Evolutionary conservation across 2,113 vertebrate genomes (phyloP).

Genomic region (Garra rufa): DNA sequence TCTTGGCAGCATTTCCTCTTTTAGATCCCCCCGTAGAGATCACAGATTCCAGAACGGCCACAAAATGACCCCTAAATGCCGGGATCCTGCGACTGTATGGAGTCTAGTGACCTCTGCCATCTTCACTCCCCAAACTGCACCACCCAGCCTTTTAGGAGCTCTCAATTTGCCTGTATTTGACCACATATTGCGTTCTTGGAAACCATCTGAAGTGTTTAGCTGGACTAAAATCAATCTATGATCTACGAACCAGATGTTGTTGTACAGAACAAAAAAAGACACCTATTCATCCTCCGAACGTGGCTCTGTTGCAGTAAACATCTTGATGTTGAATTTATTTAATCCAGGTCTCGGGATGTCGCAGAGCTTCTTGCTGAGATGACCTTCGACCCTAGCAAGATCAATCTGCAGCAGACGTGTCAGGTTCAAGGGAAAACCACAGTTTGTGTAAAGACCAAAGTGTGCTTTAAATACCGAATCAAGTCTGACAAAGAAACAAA

Average conservation of each 20-base stretch:
- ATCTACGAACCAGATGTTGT: slow-evolving; percentile 21
- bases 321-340: slow-evolving; percentile 22
- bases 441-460: slow-evolving; percentile 80
- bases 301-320: background rate
- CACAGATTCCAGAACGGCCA: slow-evolving; percentile 30
- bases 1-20: slow-evolving; percentile 4
- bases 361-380: slow-evolving; percentile 86
- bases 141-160: slow-evolving; percentile 24
- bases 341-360: slow-evolving; percentile 91
- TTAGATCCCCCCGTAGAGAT: slow-evolving; percentile 15
- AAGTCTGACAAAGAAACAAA: slow-evolving; percentile 78
- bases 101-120: slow-evolving; percentile 27
- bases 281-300: background rate
- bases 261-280: background rate
- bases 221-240: background rate
- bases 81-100: slow-evolving; percentile 9
- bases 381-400: slow-evolving; percentile 85
- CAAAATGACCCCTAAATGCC: slow-evolving; percentile 5
- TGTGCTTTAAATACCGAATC: slow-evolving; percentile 85
- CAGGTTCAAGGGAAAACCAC: slow-evolving; percentile 74
- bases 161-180: slow-evolving; percentile 19
- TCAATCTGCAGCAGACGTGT: slow-evolving; percentile 92
- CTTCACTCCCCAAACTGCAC: slow-evolving; percentile 19
- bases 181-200: background rate
- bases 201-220: background rate